These are phyloP conservation scores for Pangasius macronema DNA, from an alignment of 2,797 vertebrate genomes.

Conservation along the genomic window DNA sequence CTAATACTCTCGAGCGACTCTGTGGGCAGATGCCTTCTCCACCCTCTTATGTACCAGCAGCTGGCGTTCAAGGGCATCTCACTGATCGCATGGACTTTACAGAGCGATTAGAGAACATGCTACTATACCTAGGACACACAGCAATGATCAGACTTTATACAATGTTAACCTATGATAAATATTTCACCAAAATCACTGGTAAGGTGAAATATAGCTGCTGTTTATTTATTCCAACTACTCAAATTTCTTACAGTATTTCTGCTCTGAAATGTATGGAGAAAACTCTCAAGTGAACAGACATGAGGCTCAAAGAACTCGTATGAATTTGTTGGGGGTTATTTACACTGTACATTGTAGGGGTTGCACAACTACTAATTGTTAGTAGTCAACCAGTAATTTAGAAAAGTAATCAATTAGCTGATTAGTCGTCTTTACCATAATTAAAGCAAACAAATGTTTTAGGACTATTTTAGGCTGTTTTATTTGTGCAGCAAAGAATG, in stretches of 20 bases:
- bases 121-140: constrained; percentile 62
- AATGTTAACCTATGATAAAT: constrained; percentile 58
- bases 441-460: background rate
- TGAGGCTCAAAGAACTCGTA: no score
- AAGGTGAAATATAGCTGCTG: background rate
- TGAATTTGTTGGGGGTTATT: no score
- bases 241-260: background rate
- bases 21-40: constrained; percentile 79
- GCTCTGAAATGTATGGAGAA: background rate
- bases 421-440: background rate
- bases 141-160: background rate
- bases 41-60: constrained; percentile 70
- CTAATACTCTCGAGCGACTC: constrained; percentile 72
- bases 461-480: no score
- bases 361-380: background rate
- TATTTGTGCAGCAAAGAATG: background rate
- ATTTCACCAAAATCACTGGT: constrained; percentile 70
- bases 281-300: no score
- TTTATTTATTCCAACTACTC: background rate
- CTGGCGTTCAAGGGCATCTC: constrained; percentile 65
- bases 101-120: constrained; percentile 73
- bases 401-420: background rate
- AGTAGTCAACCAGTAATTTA: background rate
- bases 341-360: background rate
- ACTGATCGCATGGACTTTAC: constrained; percentile 74